Evolutionary conservation across 2,888 invertebrate genomes (phyloP), one percentile per base, ranked within the genome.

Genomic region (Erebia epiphron): DNA sequence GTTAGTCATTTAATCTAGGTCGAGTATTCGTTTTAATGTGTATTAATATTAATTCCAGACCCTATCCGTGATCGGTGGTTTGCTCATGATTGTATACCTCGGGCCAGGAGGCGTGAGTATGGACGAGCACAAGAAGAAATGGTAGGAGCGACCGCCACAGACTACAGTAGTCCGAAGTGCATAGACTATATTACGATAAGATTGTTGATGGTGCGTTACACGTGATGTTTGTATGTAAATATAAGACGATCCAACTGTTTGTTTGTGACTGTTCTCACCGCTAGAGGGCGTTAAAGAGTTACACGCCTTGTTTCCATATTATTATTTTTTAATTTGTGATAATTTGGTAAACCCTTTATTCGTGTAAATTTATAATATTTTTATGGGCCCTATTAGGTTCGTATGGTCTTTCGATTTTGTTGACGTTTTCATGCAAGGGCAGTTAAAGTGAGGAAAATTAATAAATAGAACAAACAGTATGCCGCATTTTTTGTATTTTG

Each of bases 61-160:
- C 57, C 94, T 99, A 83, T 99, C 99, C 58, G 99, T 99, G 75
- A 97, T 99, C 84, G 99, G 99, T 75, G 99, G 99, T 67, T 96
- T 99, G 35, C 94, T 99, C 70, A 98, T 99, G 97, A 99, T 99
- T 79, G 99, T 99, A 13, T 98, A 98, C 75, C 95, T 99, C 75
- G 99, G 99, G 50, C 99, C 99, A 54, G 99, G 99, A 73, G 99
- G 98, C 70, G 99, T 99, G 56, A 99, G 99, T 75, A 99, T 99
- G 98, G 99, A 99, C 90, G 99, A 99, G 86, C 99, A 99, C 94
- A 99, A 99, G 94, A 99, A 99, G 94, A 97, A 98, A 89, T 99
- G 98, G 98, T 99, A 96, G 91, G 77, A 76, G 35, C 61, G 71
- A 50, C n/a, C 35, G 21, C 49, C 67, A 65, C 67, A 43, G 18